Evolutionary conservation across 2,888 invertebrate genomes (phyloP).

Genomic region (Petrolisthes cinctipes): DNA sequence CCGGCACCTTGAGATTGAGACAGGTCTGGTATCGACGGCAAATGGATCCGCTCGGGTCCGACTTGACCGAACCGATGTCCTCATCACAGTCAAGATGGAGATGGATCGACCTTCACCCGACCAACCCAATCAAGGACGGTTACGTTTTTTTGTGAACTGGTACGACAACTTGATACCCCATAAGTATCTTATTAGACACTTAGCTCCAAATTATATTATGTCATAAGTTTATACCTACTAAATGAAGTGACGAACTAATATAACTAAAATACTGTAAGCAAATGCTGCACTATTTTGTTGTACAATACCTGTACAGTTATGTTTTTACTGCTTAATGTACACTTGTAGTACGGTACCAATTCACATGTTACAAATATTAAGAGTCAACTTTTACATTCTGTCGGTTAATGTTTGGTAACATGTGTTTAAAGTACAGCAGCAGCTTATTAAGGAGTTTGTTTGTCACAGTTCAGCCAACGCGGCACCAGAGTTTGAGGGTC

Average conservation of each 20-base stretch:
- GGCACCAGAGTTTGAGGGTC: constrained; percentile 94
- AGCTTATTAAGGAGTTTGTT: not conserved
- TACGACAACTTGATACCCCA: constrained; percentile 70
- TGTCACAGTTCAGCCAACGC: constrained; percentile 91
- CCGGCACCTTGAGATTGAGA: constrained; percentile 88
- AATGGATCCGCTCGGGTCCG: constrained; percentile 88
- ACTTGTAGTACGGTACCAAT: not conserved
- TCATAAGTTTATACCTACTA: too few relatives aligned
- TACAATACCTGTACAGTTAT: too few relatives aligned
- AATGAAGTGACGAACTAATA: too few relatives aligned
- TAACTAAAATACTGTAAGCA: too few relatives aligned
- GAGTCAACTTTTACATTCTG: not conserved
- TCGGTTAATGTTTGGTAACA: not conserved
- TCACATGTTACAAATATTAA: not conserved
- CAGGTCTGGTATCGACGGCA: constrained; percentile 85
- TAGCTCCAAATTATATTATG: too few relatives aligned
- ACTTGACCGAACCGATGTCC: constrained; percentile 91
- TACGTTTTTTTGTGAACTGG: constrained; percentile 98
- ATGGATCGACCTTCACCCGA: constrained; percentile 83
- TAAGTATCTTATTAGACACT: too few relatives aligned
- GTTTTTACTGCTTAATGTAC: too few relatives aligned
- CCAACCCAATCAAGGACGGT: constrained; percentile 83
- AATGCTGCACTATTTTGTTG: too few relatives aligned
- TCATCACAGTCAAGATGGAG: constrained; percentile 92
- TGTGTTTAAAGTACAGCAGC: too few relatives aligned